Percentiles rank a stretch among this genome's conserved stretches.
These are phyloP conservation scores for Erythrocercus mccallii DNA, from an alignment of 2,113 vertebrate genomes.

Conservation along the genomic window DNA sequence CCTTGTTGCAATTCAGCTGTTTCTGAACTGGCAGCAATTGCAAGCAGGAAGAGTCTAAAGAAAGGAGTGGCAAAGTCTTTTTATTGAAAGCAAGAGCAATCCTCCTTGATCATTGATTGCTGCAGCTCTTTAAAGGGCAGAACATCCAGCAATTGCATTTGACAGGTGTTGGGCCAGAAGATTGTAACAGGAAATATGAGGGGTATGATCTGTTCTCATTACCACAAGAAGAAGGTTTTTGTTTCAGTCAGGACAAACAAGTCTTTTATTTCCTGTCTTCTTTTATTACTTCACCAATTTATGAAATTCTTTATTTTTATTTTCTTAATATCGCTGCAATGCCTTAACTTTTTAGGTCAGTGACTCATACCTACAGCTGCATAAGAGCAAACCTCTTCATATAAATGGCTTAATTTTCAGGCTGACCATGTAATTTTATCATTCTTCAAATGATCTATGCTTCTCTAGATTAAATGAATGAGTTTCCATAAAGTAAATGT, in stretches of 20 bases:
- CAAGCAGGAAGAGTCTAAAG: not conserved
- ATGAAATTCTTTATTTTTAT: slow-evolving; percentile 24
- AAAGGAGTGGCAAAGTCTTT: not conserved
- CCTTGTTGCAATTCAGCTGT: not conserved
- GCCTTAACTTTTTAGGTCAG: not conserved
- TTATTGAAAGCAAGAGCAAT: not conserved
- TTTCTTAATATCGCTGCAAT: not conserved
- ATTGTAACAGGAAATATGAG: not conserved
- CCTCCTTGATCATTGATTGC: not conserved
- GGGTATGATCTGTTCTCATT: not conserved
- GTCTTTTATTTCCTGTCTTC: not conserved
- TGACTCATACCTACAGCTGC: slow-evolving; percentile 16
- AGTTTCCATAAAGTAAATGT: not conserved
- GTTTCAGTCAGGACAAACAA: not conserved
- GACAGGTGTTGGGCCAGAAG: not conserved
- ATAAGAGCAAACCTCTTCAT: not conserved
- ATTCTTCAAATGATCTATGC: slow-evolving; percentile 10
- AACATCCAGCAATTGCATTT: not conserved
- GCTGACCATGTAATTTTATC: slow-evolving; percentile 4
- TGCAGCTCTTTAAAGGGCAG: not conserved
- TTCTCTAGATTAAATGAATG: not conserved
- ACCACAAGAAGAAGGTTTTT: not conserved
- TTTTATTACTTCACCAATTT: slow-evolving; percentile 21
- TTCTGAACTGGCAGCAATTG: not conserved
- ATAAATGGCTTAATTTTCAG: slow-evolving; percentile 34